Conservation (phyloP, 2,113 vertebrate genomes). For the Eulacestoma nigropectus region DNA sequence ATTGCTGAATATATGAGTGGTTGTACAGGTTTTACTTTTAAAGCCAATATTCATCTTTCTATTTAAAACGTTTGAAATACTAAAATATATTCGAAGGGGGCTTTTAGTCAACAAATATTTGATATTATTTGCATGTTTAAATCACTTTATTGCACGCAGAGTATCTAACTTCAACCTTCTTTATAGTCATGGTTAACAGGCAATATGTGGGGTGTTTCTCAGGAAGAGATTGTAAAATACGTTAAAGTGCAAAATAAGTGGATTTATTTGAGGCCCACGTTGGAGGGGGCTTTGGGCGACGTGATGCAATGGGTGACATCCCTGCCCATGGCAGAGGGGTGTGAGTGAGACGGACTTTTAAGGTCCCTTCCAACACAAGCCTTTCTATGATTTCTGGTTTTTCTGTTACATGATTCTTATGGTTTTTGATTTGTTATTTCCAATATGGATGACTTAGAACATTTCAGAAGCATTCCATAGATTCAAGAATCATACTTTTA, state of each 20-base stretch:
- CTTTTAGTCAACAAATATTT: not conserved
- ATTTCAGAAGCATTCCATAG: not conserved
- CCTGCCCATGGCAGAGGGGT: not conserved
- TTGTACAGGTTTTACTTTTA: not conserved
- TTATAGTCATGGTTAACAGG: not conserved
- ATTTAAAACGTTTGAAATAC: not conserved
- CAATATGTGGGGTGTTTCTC: accelerated
- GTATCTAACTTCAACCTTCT: not conserved
- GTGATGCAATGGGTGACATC: not conserved
- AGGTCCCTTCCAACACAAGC: not conserved
- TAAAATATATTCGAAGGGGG: accelerated
- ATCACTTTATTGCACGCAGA: not conserved
- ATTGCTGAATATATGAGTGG: accelerated
- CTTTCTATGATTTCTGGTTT: not conserved
- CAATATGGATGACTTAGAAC: not conserved
- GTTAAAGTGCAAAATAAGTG: not conserved
- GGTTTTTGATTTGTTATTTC: not conserved
- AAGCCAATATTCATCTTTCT: accelerated
- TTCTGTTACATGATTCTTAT: not conserved
- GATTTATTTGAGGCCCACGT: not conserved
- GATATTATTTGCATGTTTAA: not conserved
- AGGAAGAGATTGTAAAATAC: not conserved
- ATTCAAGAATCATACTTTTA: not conserved
- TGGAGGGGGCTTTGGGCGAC: not conserved
- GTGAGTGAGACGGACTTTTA: not conserved